A percentile compares a stretch with the other conserved stretches of the same genome.
These are phyloP conservation scores for Pantala flavescens DNA, from an alignment of 1,140 invertebrate species.

Conservation along the genomic window DNA sequence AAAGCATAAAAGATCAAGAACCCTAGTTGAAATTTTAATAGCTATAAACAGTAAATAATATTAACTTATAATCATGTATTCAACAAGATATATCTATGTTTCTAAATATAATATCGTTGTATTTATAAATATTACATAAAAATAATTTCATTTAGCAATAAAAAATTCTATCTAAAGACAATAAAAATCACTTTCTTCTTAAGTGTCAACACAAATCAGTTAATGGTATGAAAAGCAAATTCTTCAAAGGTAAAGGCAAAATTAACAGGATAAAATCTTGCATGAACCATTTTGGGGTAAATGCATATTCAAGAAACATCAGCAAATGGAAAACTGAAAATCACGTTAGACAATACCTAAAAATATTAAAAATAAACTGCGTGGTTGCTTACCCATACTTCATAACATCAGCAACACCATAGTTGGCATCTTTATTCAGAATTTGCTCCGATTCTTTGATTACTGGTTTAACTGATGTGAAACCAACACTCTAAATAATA, in stretches of 20 bases:
- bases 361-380: neutral
- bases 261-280: neutral
- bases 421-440: constrained; percentile 33
- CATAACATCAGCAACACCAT: constrained; percentile 42
- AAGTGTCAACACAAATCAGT: too few species aligned
- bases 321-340: neutral
- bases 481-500: constrained; percentile 44
- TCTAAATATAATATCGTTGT: too few species aligned
- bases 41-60: neutral
- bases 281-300: neutral
- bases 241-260: neutral
- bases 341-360: neutral
- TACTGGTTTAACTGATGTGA: constrained; percentile 40
- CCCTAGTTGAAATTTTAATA: neutral
- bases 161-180: too few species aligned
- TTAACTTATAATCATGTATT: neutral
- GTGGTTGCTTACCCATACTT: constrained; percentile 35
- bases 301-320: neutral
- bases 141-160: too few species aligned
- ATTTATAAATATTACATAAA: too few species aligned
- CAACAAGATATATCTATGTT: neutral
- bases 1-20: neutral
- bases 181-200: too few species aligned
- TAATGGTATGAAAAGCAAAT: too few species aligned
- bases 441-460: constrained; percentile 31